Percentiles rank a stretch among this genome's conserved stretches.
Conservation (phyloP, 2,113 vertebrate species). For the Piprites chloris region DNA sequence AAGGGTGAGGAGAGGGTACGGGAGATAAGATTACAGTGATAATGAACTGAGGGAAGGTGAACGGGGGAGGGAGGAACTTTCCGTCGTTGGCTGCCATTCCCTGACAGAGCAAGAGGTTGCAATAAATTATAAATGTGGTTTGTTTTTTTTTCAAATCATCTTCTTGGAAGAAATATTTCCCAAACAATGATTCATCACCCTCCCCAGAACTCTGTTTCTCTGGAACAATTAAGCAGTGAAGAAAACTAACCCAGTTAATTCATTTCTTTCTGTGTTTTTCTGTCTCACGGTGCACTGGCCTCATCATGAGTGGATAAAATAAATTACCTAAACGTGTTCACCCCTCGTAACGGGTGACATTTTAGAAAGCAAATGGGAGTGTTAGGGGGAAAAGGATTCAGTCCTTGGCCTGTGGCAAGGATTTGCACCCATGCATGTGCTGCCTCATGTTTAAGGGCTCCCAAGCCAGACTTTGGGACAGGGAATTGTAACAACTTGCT, state of each 20-base stretch:
- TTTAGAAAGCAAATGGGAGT: neutral
- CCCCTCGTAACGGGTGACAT: neutral
- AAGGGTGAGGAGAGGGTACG: neutral
- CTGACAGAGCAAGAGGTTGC: constrained; percentile 17
- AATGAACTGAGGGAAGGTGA: constrained; percentile 37
- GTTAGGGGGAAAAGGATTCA: neutral
- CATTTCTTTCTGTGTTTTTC: neutral
- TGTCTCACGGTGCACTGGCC: neutral
- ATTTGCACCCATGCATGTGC: neutral
- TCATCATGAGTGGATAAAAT: neutral
- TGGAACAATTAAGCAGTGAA: constrained; percentile 44
- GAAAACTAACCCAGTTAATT: constrained; percentile 18
- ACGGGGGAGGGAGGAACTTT: constrained; percentile 40
- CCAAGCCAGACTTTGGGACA: neutral
- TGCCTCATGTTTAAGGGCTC: neutral
- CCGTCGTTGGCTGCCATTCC: neutral
- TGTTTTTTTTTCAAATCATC: neutral
- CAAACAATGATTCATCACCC: constrained; percentile 54
- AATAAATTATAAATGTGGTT: constrained; percentile 47
- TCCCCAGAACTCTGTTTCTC: constrained; percentile 25
- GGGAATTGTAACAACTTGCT: fast-evolving
- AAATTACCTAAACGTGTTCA: neutral
- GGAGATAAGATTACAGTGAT: constrained; percentile 40
- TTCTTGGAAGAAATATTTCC: constrained; percentile 53
- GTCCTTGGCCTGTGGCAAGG: neutral